These are phyloP conservation scores for Vanessa atalanta DNA, from an alignment of 1,140 invertebrate genomes.

Conservation along the genomic window DNA sequence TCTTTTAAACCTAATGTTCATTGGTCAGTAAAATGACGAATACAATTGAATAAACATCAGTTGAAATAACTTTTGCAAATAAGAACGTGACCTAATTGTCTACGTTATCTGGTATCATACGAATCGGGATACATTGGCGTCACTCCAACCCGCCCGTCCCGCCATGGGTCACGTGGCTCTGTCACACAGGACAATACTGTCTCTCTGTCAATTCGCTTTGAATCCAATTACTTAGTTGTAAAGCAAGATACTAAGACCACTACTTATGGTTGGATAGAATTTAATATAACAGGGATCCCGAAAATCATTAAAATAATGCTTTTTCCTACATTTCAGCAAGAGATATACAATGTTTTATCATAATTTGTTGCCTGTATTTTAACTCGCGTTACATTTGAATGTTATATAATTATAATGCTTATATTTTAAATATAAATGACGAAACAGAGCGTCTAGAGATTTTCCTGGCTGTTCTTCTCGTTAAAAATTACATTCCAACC, in stretches of 20 bases:
- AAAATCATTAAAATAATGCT: too few relatives aligned
- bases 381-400: too few relatives aligned
- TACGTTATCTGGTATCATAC: constrained; percentile 29
- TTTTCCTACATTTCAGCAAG: too few relatives aligned
- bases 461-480: too few relatives aligned
- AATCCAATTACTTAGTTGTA: constrained; percentile 33
- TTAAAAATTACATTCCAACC: too few relatives aligned
- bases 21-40: not conserved
- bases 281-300: too few relatives aligned
- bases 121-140: constrained; percentile 20
- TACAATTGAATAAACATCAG: not conserved
- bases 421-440: too few relatives aligned
- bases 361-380: too few relatives aligned
- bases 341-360: too few relatives aligned
- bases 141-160: constrained; percentile 19
- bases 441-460: too few relatives aligned
- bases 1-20: too few relatives aligned
- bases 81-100: constrained; percentile 23
- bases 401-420: too few relatives aligned
- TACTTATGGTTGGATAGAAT: not conserved
- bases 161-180: constrained; percentile 24
- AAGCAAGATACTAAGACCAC: not conserved
- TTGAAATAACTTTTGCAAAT: constrained; percentile 14
- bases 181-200: constrained; percentile 26
- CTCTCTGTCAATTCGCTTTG: constrained; percentile 28